Evolutionary conservation across 2,888 invertebrate genomes (phyloP), one percentile per base, ranked within the genome.

Genomic region (Athalia rosae): DNA sequence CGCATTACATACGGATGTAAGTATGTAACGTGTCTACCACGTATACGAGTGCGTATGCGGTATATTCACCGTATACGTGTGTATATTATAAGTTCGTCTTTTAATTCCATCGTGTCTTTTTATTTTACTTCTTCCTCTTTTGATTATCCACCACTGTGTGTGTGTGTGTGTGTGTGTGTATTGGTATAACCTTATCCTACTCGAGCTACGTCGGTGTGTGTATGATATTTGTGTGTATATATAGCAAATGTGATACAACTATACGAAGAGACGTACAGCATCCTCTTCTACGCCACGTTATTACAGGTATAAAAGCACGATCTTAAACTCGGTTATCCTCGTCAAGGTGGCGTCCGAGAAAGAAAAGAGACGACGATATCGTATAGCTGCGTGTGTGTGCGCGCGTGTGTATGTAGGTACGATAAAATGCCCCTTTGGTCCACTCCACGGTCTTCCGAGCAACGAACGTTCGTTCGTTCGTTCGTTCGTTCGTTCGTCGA

Each of bases 91-190:
- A 56, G 56, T 61, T 56, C 79, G 79, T 83, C 82, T 83, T 83
- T 84, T 87, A 83, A 83, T 85, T 84, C 83, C 82, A 82, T 82
- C 84, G 80, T 77, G 82, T 83, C 81, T 82, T 83, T 86, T 85
- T 84, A 83, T 87, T 82, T 79, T 85, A 82, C 83, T 85, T 63
- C 45, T 63, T 76, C 53, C 64, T 76, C 45, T 64, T 76, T 80
- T 81, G 48, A 80, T 82, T 80, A 81, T 80, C 83, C 78, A 78
- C 79, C 62, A 59, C 67, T 28, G 28, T 28, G 28, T 28, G n/a
- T n/a, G n/a, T n/a, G n/a, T n/a, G 28, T 28, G 2, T 28, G 28
- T 28, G 28, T 28, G n/a, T n/a, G n/a, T n/a, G n/a, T n/a, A 28
- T 28, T n/a, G n/a, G 2, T 28, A 28, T 28, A 28, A 28, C 28